Evolutionary conservation across 2,797 vertebrate species (phyloP), one percentile per base, ranked within the genome.

Genomic region (Anguilla pacifica): DNA sequence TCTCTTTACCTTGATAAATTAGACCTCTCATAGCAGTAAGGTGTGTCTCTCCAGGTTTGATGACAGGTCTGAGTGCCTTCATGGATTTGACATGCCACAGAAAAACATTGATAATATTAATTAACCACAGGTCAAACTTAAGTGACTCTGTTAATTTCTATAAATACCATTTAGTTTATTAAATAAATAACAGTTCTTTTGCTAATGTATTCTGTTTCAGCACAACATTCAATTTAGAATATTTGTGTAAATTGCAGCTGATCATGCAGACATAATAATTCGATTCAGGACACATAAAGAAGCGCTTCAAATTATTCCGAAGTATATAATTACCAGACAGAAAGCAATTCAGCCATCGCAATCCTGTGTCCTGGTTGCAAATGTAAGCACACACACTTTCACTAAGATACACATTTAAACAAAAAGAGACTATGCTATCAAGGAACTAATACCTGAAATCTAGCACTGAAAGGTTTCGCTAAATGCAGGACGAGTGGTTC

Each of bases 81-180:
- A 46, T 87, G 57, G 49, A 22, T 86, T 57, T 88, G 59, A 83
- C 43, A 25, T 55, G 49, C 51, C 31, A 82, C 59, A 46, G 6
- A n/a, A 25, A 46, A 31, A 46, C 15, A 22, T n/a, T 72, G 51
- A 55, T 86, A 84, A 86, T 64, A 39, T 25, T 88, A 85, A 91
- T 91, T 91, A 92, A 43, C 9, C 39, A 83, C 83, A 89, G 88
- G 91, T 91, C 89, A 90, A 90, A 86, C 85, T 88, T 85, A 87
- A 92, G 88, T 87, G 87, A 83, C 84, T 89, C 86, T 57, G 85
- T 88, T 89, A 90, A 90, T 91, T 88, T 43, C 39, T 92, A 85
- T 89, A 90, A 92, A 89, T 25, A 81, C 83, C 86, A 85, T 85
- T 88, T 77, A 35, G 43, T 43, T 77, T 43, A 77, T 15, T 77